These are phyloP conservation scores for Brevimyrus niger DNA, from an alignment of 2,113 vertebrate species.

Conservation along the genomic window DNA sequence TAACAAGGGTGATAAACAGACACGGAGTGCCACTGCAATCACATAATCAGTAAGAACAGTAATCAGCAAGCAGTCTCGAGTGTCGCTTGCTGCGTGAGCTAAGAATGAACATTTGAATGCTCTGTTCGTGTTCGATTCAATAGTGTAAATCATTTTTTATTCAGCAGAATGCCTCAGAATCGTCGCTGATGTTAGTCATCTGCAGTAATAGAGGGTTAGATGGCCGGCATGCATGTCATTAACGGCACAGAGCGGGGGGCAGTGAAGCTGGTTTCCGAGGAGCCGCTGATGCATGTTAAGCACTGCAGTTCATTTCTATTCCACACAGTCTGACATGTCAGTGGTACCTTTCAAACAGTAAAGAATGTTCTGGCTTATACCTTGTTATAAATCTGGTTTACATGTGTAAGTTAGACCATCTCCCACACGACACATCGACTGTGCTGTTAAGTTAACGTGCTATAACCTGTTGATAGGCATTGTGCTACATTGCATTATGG, in stretches of 20 bases:
- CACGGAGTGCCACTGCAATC: background rate
- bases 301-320: background rate
- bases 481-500: background rate
- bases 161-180: background rate
- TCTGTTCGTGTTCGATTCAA: background rate
- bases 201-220: background rate
- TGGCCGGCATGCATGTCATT: slow-evolving; percentile 8
- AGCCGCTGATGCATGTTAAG: background rate
- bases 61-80: background rate
- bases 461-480: background rate
- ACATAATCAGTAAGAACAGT: background rate
- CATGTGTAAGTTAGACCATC: background rate
- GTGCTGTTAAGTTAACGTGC: background rate
- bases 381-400: background rate
- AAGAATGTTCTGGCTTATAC: background rate
- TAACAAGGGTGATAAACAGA: background rate
- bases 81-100: background rate
- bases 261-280: background rate
- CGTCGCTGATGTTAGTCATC: background rate
- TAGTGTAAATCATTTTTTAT: background rate
- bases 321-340: background rate
- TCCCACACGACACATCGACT: background rate
- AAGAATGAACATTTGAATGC: background rate
- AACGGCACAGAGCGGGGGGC: background rate
- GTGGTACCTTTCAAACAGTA: background rate